These are phyloP conservation scores for Drosophila pseudotakahashii DNA, from an alignment of 2,888 invertebrate species.

Conservation along the genomic window DNA sequence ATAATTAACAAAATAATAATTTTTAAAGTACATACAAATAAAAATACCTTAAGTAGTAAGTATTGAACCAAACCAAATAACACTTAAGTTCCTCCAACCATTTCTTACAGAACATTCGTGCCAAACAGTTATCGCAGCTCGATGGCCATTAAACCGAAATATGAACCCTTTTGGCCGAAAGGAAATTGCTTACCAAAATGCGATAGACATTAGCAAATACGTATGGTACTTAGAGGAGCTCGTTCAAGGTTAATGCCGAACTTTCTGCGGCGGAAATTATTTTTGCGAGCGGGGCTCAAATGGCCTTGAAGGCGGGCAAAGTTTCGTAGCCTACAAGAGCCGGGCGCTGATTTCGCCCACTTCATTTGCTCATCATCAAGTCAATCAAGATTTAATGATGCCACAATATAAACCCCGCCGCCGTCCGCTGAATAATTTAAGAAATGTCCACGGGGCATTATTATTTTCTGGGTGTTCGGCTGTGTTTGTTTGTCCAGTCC, in stretches of 20 bases:
- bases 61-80: neutral
- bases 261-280: constrained; percentile 39
- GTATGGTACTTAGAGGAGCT: constrained; percentile 19
- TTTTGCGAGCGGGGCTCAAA: neutral
- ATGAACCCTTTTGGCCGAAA: constrained; percentile 35
- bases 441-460: constrained; percentile 60
- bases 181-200: constrained; percentile 17
- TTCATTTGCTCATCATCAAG: constrained; percentile 46
- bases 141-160: constrained; percentile 31
- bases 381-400: constrained; percentile 78
- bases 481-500: constrained; percentile 10
- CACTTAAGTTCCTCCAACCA: neutral
- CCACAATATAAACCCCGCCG: constrained; percentile 41
- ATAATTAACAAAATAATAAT: too few relatives aligned
- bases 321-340: constrained; percentile 5
- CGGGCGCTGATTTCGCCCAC: constrained; percentile 14
- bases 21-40: too few relatives aligned
- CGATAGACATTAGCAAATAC: constrained; percentile 25
- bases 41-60: too few relatives aligned
- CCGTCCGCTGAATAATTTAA: constrained; percentile 65
- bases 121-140: constrained; percentile 24
- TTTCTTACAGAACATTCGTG: constrained; percentile 13
- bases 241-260: constrained; percentile 28
- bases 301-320: constrained; percentile 32
- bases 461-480: constrained; percentile 42